Evolutionary conservation across 1,140 invertebrate genomes (phyloP).

Genomic region (Branchinecta lindahli): DNA sequence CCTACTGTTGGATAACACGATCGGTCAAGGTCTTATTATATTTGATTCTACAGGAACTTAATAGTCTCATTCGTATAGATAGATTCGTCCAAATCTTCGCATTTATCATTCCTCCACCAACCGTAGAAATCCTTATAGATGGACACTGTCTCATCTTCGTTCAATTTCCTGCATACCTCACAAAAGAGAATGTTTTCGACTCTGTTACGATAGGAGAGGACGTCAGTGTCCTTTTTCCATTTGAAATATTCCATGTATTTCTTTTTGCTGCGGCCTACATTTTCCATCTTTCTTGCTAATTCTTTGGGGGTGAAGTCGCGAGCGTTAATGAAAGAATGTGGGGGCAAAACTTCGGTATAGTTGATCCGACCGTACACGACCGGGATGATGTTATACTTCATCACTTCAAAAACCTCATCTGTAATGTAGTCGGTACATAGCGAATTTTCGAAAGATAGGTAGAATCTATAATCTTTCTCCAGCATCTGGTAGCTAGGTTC

Average conservation of each 20-base stretch:
- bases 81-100: too few species aligned
- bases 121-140: too few species aligned
- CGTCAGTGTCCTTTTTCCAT: conserved; percentile 26
- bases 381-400: conserved; percentile 26
- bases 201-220: not conserved
- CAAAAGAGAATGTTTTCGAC: too few species aligned
- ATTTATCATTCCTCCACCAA: too few species aligned
- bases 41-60: too few species aligned
- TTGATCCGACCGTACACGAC: conserved; percentile 28
- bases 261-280: conserved; percentile 23
- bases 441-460: conserved; percentile 35
- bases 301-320: conserved; percentile 24
- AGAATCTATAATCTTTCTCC: conserved; percentile 27
- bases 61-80: too few species aligned
- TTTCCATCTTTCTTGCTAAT: conserved; percentile 25
- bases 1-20: too few species aligned
- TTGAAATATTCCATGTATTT: conserved; percentile 28
- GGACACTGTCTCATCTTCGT: too few species aligned
- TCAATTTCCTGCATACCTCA: too few species aligned
- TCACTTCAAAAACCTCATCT: conserved; percentile 30
- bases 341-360: conserved; percentile 25
- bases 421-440: conserved; percentile 34
- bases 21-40: too few species aligned
- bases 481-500: conserved; percentile 20
- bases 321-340: conserved; percentile 30